Evolutionary conservation across 2,797 vertebrate species (phyloP).

Genomic region (Alcedo quadribrachys): DNA sequence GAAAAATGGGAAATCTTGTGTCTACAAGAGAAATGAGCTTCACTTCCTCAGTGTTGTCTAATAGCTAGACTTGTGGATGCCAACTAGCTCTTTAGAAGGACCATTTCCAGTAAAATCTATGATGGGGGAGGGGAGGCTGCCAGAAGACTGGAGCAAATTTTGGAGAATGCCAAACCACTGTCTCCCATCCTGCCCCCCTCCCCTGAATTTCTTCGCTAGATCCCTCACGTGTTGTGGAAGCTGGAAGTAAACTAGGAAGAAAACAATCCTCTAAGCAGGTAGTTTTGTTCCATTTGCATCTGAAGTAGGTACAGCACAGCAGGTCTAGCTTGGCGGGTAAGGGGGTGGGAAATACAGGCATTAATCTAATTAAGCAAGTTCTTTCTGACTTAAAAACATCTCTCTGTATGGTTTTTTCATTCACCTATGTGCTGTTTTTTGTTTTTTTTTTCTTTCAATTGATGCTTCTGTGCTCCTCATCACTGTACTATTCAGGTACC

Average conservation of each 20-base stretch:
- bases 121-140: fast-evolving
- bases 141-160: conserved; percentile 2
- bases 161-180: not conserved
- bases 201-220: not conserved
- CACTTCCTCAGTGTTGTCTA: not conserved
- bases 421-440: not conserved
- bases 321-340: not conserved
- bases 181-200: not conserved
- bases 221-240: not conserved
- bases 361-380: not conserved
- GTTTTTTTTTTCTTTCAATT: not conserved
- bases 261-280: not conserved
- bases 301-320: not conserved
- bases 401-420: not conserved
- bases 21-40: not conserved
- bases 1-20: not conserved
- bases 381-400: not conserved
- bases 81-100: not conserved
- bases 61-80: not conserved
- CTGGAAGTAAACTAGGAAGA: not conserved
- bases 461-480: not conserved
- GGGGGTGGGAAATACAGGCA: not conserved
- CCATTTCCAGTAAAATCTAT: not conserved
- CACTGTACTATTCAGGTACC: not conserved
- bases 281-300: not conserved